Evolutionary conservation across 2,888 invertebrate species (phyloP).

Genomic region (Amiota minor): DNA sequence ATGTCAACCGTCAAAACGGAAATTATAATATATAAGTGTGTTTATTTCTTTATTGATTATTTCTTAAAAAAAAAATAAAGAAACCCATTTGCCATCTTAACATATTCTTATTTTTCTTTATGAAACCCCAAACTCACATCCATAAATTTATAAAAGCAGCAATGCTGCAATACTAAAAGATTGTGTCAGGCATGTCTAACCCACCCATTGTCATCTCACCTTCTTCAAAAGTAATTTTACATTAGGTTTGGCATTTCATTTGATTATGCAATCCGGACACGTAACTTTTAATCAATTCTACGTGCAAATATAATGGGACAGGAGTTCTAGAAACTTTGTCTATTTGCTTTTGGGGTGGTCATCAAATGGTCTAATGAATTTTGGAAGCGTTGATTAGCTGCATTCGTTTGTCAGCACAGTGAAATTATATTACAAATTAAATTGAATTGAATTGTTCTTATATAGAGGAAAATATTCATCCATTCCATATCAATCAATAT

Average conservation of each 20-base stretch:
- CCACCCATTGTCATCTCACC: not conserved
- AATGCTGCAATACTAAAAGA: not conserved
- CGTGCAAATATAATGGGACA: conserved; percentile 56
- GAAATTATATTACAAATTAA: no score
- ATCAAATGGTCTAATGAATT: no score
- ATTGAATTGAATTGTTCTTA: no score
- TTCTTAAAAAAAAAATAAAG: not conserved
- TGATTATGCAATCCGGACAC: conserved; percentile 65
- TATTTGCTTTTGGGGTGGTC: no score
- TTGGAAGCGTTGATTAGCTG: no score
- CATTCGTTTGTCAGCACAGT: no score
- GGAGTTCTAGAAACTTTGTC: no score
- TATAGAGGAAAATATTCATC: no score
- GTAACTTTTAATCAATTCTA: conserved; percentile 67
- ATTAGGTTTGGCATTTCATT: conserved; percentile 39
- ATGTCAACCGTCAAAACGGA: conserved; percentile 3
- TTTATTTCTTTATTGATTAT: not conserved
- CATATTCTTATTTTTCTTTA: not conserved
- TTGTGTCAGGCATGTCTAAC: not conserved
- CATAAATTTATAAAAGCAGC: conserved; percentile 10
- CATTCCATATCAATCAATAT: no score
- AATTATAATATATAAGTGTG: conserved; percentile 3
- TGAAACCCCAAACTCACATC: not conserved
- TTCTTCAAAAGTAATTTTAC: not conserved
- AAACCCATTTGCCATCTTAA: not conserved